Evolutionary conservation across 2,888 invertebrate genomes (phyloP), one percentile per base, ranked within the genome.

Genomic region (Synergus umbraculus): DNA sequence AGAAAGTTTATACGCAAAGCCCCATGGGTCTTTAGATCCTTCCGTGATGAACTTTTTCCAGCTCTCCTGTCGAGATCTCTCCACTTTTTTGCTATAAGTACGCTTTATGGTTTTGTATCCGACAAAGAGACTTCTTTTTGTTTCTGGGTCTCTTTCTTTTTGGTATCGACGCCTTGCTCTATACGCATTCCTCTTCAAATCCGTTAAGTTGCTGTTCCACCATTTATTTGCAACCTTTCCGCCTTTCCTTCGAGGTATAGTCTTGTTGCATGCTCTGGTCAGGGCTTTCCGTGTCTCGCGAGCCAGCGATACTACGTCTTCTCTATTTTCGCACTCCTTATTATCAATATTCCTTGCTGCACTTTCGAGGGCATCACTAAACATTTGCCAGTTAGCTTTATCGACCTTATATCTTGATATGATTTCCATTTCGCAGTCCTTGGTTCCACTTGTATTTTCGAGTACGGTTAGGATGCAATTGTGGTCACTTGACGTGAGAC

Each of bases 1-100:
- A 12, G 29, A 29, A 1, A 69, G 15, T 41, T 77, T 78, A 60
- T 78, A 78, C 4, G 49, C 46, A 43, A 78, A 66, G 2, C 77
- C 73, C 77, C 78, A 73, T 15, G 77, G 79, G 37, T 79, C 76
- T 2, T 29, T 13, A 1, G 60, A 64, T 7, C 63, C 64, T 18
- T 76, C n/a, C 0, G 13, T 41, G 0, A 65, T 46, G n/a, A 46
- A 79, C 3, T 76, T 22, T 15, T 29, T 22, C 76, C 79, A 79
- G n/a, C 79, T 76, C 10, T 15, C 29, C 22, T 66, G 65, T 76
- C n/a, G 22, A 46, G 9, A 22, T 44, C 29, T 58, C 4, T 46
- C 13, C 7, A 46, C 2, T 13, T 46, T 9, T 46, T 10, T 46
- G 46, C 10, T 10, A 9, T 46, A 46, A 8, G 9, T 13, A n/a